A percentile compares a stretch with the other conserved stretches of the same genome.
Conservation (phyloP, 2,797 vertebrate genomes). For the Crocidura indochinensis region DNA sequence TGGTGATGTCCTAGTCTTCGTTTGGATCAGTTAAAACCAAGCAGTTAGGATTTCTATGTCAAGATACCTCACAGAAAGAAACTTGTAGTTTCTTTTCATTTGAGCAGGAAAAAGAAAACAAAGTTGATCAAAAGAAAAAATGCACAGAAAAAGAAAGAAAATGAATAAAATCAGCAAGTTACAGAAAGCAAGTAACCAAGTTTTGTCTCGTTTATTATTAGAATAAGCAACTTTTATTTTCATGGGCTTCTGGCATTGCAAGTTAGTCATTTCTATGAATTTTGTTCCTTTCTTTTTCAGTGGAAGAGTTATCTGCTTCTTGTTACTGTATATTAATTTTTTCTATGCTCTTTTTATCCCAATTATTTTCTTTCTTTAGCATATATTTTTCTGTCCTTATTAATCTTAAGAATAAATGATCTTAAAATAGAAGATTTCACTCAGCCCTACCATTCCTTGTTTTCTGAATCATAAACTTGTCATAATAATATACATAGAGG, state of each 20-base stretch:
- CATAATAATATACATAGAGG: background rate
- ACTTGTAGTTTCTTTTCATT: background rate
- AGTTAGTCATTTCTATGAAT: background rate
- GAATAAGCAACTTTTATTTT: constrained; percentile 7
- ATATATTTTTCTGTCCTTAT: constrained; percentile 1
- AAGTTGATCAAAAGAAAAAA: background rate
- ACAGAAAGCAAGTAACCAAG: background rate
- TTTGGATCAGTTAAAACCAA: background rate
- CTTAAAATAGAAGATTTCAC: background rate
- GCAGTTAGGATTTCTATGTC: background rate
- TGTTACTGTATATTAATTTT: background rate
- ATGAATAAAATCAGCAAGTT: background rate
- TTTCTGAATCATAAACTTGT: background rate
- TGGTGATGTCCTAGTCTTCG: too few relatives aligned
- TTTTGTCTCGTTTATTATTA: background rate
- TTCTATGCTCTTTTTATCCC: background rate
- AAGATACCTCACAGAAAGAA: background rate
- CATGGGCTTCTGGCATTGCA: background rate
- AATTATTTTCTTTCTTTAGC: background rate
- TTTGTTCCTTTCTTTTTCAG: constrained; percentile 13
- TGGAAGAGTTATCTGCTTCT: background rate
- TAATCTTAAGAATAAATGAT: background rate
- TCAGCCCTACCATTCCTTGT: background rate
- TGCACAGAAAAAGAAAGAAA: background rate
- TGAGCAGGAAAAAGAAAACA: background rate